phyloP scores from a whole-genome alignment of 1,140 invertebrate genomes.

The Platyscapa corneri region DNA sequence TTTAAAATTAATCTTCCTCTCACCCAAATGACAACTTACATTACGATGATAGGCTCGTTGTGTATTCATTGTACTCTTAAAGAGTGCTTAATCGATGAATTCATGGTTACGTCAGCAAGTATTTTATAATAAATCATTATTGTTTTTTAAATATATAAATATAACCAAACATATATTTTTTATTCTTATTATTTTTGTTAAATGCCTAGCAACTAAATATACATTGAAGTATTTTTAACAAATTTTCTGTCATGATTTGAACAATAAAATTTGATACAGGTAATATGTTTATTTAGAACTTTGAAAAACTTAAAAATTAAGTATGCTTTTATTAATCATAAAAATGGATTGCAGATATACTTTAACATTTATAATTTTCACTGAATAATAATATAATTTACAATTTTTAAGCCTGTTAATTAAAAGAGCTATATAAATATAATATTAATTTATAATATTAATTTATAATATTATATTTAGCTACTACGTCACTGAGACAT shows the following conservation, averaged over 20 bases:
- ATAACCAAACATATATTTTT: conserved; percentile 10
- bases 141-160: conserved; percentile 31
- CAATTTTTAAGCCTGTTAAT: conserved; percentile 38
- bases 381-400: conserved; percentile 34
- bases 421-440: not conserved
- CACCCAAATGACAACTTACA: conserved; percentile 14
- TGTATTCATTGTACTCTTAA: conserved; percentile 43
- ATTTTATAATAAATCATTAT: conserved; percentile 44
- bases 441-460: not conserved
- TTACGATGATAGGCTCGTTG: conserved; percentile 30
- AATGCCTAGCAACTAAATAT: not conserved
- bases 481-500: too few species aligned
- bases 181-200: not conserved
- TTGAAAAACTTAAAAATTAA: conserved; percentile 3
- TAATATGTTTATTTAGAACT: conserved; percentile 21
- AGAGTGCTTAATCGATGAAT: conserved; percentile 24
- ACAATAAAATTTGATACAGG: too few species aligned
- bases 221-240: conserved; percentile 34
- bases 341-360: conserved; percentile 4
- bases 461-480: conserved; percentile 13
- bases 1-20: conserved; percentile 29
- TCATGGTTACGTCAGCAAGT: not conserved
- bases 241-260: conserved; percentile 12
- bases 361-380: conserved; percentile 32
- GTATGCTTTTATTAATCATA: conserved; percentile 20